phyloP scores from a whole-genome alignment of 2,888 invertebrate species.

The Leucania comma region DNA sequence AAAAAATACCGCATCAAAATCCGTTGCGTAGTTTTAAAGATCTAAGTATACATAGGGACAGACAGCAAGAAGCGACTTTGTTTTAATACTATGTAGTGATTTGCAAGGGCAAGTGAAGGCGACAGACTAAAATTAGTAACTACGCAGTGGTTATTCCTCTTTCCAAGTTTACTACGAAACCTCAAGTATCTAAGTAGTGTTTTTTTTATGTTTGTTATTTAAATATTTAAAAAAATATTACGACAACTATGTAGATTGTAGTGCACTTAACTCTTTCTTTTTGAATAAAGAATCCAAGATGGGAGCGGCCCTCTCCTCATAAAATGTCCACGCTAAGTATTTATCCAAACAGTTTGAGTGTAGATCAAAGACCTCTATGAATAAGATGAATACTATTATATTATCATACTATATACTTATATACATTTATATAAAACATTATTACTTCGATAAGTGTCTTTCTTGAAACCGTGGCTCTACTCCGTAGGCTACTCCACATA shows the following conservation, averaged over 20 bases:
- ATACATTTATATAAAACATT: not conserved
- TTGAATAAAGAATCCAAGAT: conserved; percentile 34
- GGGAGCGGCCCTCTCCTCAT: conserved; percentile 8
- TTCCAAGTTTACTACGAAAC: not conserved
- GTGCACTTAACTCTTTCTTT: conserved; percentile 45
- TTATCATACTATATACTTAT: not conserved
- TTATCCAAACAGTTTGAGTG: conserved; percentile 32
- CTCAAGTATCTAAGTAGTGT: not conserved
- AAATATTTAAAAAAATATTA: conserved; percentile 28
- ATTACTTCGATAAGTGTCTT: not conserved
- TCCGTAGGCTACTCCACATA: not conserved
- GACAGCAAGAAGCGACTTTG: too few relatives aligned
- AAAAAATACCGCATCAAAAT: too few relatives aligned
- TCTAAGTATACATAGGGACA: too few relatives aligned
- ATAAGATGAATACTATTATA: conserved; percentile 24
- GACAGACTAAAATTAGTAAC: too few relatives aligned
- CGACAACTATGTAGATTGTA: conserved; percentile 30
- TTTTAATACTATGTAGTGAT: too few relatives aligned
- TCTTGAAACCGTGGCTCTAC: too few relatives aligned
- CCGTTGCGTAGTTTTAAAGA: too few relatives aligned
- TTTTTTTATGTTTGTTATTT: too few relatives aligned
- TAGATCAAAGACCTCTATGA: conserved; percentile 40
- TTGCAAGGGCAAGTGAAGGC: too few relatives aligned
- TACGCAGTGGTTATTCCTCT: not conserved
- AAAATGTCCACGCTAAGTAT: conserved; percentile 37